Percentiles rank a stretch among this genome's conserved stretches.
phyloP scores from a whole-genome alignment of 2,113 vertebrate species.

The Mola mola region DNA sequence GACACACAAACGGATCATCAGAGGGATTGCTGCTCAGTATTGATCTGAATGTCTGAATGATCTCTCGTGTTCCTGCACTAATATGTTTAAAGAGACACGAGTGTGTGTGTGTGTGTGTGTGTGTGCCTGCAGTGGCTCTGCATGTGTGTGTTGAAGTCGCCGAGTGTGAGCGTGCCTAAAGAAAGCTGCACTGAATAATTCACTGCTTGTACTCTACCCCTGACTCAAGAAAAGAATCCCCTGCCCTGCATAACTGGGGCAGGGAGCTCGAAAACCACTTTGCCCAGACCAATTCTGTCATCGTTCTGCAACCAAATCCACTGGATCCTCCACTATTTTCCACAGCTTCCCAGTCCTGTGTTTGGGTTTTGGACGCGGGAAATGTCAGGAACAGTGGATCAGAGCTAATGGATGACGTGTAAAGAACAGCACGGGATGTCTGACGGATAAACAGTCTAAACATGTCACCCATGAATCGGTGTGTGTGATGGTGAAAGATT shows the following conservation, averaged over 20 bases:
- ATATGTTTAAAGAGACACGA: constrained; percentile 35
- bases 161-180: constrained; percentile 51
- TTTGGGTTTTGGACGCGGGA: constrained; percentile 49
- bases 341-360: constrained; percentile 22
- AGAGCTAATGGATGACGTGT: constrained; percentile 34
- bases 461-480: constrained; percentile 38
- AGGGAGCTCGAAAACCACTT: constrained; percentile 58
- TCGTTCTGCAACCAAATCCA: constrained; percentile 45
- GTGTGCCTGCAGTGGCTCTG: constrained; percentile 18
- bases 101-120: too few relatives aligned
- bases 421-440: constrained; percentile 33
- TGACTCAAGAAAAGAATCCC: constrained; percentile 56
- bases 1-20: neutral
- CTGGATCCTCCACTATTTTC: constrained; percentile 29
- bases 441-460: constrained; percentile 53
- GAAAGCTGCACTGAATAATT: constrained; percentile 76
- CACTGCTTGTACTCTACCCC: constrained; percentile 62
- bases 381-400: constrained; percentile 27
- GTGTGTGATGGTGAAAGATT: constrained; percentile 17
- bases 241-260: constrained; percentile 65
- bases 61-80: constrained; percentile 22
- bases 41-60: constrained; percentile 24
- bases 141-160: constrained; percentile 33
- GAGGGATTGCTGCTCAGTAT: constrained; percentile 16
- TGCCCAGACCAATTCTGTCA: constrained; percentile 27